phyloP scores from a whole-genome alignment of 1,140 invertebrate species.

The Fopius arisanus region DNA sequence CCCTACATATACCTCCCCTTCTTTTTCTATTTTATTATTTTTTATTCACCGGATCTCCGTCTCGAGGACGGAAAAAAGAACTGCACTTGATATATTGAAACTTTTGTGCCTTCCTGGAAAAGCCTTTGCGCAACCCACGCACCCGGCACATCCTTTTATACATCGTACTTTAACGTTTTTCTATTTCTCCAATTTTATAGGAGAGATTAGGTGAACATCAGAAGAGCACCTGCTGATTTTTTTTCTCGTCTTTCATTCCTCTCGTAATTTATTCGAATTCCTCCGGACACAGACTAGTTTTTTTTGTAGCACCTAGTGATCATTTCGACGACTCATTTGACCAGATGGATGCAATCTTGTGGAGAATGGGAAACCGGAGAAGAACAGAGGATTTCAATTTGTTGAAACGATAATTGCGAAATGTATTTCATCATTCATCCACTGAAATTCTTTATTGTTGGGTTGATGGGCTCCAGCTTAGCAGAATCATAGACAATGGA shows the following conservation, averaged over 20 bases:
- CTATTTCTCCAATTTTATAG: neutral
- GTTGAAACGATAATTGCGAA: neutral
- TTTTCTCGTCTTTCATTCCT: neutral
- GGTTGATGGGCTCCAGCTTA: neutral
- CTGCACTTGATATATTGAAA: constrained; percentile 37
- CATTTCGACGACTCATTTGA: constrained; percentile 11
- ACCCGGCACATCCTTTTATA: constrained; percentile 34
- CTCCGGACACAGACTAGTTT: neutral
- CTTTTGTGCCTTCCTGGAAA: constrained; percentile 33
- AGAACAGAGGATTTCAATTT: neutral
- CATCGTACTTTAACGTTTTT: neutral
- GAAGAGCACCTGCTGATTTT: neutral
- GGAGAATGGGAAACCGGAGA: neutral
- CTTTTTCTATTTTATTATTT: constrained; percentile 17
- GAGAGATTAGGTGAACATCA: neutral
- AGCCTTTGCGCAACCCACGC: constrained; percentile 29
- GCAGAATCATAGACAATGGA: constrained; percentile 1
- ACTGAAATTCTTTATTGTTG: neutral
- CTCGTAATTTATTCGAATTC: too few species aligned
- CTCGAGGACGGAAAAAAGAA: constrained; percentile 23
- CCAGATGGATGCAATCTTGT: neutral
- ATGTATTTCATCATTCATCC: neutral
- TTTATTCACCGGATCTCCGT: constrained; percentile 19
- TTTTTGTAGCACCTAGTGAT: neutral
- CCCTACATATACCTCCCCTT: neutral